Base-by-base conservation (phyloP, 1,140 invertebrate species). In the Ctenoplectra terminalis region DNA sequence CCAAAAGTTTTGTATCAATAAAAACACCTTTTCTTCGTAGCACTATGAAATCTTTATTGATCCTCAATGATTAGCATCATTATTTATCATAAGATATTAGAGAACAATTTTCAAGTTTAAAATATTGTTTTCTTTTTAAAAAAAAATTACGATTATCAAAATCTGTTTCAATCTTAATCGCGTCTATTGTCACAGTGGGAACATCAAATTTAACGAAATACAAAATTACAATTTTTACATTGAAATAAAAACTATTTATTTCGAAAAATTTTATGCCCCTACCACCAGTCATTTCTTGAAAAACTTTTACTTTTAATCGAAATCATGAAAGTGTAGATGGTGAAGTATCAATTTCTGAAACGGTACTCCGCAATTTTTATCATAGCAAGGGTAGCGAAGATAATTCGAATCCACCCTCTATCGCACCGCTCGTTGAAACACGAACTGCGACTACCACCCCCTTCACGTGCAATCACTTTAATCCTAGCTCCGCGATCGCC, bases 381-480 rank as follows among this genome's bases (percentile, higher is more conserved):
- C 15, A 15, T 4, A 4, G 5, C 15, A 9, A 56, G 7, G 20
- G 2, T 63, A 29, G 52, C 4, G 43, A 48, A 58, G 52, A 78
- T 70, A 78, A 78, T 70, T 70, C 64, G 40, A 78, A 78, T 70
- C 37, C 37, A 29, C 40, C 43, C 52, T 40, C 29, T 26, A 72
- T 79, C 50, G 67, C 61, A 72, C 34, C 64, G 20, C 71, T 58
- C 76, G 78, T 80, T 84, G 66, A 84, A 74, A 74, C 70, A 66
- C 73, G 73, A 81, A 70, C 66, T 52, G 70, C 37, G 63, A 26
- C 58, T 46, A 71, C 50, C 37, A 54, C 50, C 60, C 58, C 64
- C 72, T 83, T 58, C 54, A 48, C 50, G 46, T 58, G 80, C 63
- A 73, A 76, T 40, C 78, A 76, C 82, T 84, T 86, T 84, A 86